phyloP scores from a whole-genome alignment of 1,140 invertebrate species.

The Hormaphis cornu region DNA sequence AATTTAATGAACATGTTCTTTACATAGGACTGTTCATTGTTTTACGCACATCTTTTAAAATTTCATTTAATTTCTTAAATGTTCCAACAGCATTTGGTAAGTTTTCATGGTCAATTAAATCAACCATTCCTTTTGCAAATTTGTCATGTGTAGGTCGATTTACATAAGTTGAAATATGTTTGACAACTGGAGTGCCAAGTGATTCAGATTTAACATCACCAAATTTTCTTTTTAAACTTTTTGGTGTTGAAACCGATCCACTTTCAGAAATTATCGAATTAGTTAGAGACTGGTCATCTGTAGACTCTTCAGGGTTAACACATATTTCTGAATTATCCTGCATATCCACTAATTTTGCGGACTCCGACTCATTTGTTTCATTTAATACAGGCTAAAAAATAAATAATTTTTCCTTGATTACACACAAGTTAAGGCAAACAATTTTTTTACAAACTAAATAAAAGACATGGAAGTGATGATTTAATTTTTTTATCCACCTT shows the following conservation, averaged over 20 bases:
- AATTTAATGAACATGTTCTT: conserved; percentile 51
- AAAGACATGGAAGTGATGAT: no score
- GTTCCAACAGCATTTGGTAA: conserved; percentile 11
- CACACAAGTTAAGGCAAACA: no score
- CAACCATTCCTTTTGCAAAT: conserved; percentile 17
- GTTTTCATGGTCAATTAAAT: conserved; percentile 16
- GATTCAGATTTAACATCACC: conserved; percentile 5
- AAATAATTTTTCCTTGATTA: not conserved
- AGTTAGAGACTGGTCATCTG: not conserved
- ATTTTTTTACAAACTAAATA: no score
- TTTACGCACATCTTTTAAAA: conserved; percentile 3
- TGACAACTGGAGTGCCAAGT: not conserved
- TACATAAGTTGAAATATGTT: not conserved
- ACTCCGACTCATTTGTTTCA: not conserved
- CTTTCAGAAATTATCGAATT: not conserved
- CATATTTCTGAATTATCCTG: not conserved
- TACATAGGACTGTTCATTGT: not conserved
- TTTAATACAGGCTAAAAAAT: not conserved
- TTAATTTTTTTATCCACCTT: no score
- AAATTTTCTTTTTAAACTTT: not conserved
- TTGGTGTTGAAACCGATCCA: not conserved
- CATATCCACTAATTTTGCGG: not conserved
- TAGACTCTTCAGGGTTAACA: not conserved
- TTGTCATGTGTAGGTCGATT: not conserved
- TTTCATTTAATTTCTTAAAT: conserved; percentile 10